Evolutionary conservation across 2,113 vertebrate species (phyloP), one percentile per base, ranked within the genome.

Genomic region (Jaculus jaculus): DNA sequence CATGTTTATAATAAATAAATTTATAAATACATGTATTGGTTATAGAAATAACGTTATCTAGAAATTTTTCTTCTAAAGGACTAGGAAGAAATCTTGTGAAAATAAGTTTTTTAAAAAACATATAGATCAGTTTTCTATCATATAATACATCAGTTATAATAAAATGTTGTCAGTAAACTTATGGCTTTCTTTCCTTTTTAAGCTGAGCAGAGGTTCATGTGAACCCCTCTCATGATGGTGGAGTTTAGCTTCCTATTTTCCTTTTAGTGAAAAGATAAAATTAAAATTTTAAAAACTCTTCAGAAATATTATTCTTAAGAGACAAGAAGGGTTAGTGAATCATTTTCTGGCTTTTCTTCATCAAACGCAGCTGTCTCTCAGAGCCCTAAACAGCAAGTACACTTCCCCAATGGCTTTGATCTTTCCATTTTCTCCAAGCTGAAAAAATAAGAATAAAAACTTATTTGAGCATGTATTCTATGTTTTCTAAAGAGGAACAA

Each of bases 321-420:
- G 37, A 58, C 28, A 71, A 61, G 54, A 86, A 80, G 61, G 5
- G 3, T 39, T 34, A 90, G 30, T 95, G 90, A 74, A 94, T 95
- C 94, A 79, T 96, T 92, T 92, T 96, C 66, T 60, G 93, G 51
- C 82, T 90, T 91, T 72, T 82, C 24, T 84, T 0, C 8, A 1
- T 91, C 7, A 66, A 60, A 92, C 47, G 9, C 98, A 98, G 71
- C 90, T 87, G 23, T 95, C 72, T 95, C 63, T 94, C 93, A 97
- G 28, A 63, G 61, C 84, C n/a, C 97, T 97, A 81, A 98, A 98
- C 24, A 99, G 98, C 87, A 98, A 97, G 96, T 98, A 96, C 80
- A 98, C 89, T 79, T 99, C 99, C 83, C 99, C 98, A 0, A 99
- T 93, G 37, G 97, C 98, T 98, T 99, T 99, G 94, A 96, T 98